Percentiles rank a stretch among this genome's conserved stretches.
Evolutionary conservation across 92 coral and sea anemone genomes (phyloP).

Genomic region (Zoanthus solanderi): DNA sequence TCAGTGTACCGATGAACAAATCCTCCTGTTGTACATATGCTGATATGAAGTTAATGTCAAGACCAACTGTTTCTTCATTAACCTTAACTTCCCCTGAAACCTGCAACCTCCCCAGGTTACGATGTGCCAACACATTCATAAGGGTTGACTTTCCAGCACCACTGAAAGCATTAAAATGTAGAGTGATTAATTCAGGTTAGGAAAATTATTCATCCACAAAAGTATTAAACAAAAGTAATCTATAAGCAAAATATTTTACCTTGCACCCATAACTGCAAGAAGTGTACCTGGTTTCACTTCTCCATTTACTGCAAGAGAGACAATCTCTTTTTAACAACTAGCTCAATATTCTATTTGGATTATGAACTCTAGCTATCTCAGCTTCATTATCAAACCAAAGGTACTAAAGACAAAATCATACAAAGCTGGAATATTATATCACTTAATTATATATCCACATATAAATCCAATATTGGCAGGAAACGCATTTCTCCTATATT

Average conservation of each 20-base stretch:
- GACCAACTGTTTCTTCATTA: conserved; percentile 70
- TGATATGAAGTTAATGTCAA: conserved; percentile 83
- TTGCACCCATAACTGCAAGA: conserved; percentile 94
- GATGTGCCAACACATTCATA: conserved; percentile 94
- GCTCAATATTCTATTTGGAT: too few species aligned
- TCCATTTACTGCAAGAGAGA: conserved; percentile 71
- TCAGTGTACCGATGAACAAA: conserved; percentile 91
- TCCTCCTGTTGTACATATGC: conserved; percentile 98
- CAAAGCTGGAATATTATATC: too few species aligned
- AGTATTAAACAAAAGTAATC: not conserved
- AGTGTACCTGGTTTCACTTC: conserved; percentile 83
- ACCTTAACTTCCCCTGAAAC: conserved; percentile 82
- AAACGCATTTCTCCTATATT: too few species aligned
- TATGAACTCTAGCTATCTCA: too few species aligned
- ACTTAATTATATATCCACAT: too few species aligned
- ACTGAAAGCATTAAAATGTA: conserved; percentile 45
- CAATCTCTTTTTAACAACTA: too few species aligned
- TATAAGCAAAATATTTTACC: conserved; percentile 42
- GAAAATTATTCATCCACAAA: not conserved
- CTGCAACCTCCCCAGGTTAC: conserved; percentile 81
- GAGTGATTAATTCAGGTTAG: not conserved
- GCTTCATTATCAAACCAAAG: too few species aligned
- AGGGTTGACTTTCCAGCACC: conserved; percentile 96
- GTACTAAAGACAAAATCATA: too few species aligned
- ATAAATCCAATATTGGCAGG: too few species aligned